Base-by-base conservation (phyloP, 1,140 invertebrate species). In the Drosophila triauraria region DNA sequence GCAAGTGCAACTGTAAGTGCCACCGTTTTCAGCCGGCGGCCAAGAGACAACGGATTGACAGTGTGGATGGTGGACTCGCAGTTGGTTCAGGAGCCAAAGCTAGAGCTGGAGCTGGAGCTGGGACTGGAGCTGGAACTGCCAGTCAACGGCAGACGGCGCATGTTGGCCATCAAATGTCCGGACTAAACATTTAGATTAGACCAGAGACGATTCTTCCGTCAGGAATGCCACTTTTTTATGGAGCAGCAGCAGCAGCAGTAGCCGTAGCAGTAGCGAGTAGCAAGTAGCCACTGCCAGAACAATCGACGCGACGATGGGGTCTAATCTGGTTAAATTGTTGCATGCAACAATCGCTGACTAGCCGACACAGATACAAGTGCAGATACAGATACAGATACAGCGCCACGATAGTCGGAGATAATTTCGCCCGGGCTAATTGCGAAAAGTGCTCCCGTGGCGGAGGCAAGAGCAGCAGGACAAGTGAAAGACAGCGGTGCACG, bases 1-100 rank as follows among this genome's bases (percentile, higher is more conserved):
- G 78, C 85, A 90, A 88, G 81, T 90, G 84, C 84, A 88, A 88
- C 84, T 88, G 84, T 88, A 88, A 88, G 85, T 90, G 84, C 84
- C 84, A 88, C 84, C 84, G 84, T 88, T 88, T 87, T 54, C 38
- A 38, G 78, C 82, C 59, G 77, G 58, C 53, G 81, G 72, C 40
- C 57, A 76, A 47, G 69, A 68, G 54, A 48, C 57, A 54, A 79
- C 54, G 38, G 80, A 88, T 88, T 88, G 84, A 88, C 84, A 88
- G 84, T 30, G 53, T n/a, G 53, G 32, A 20, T 40, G 15, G 30
- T 23, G 51, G 32, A 35, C 4, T 15, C 30, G 17, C 20, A 23
- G 20, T 38, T 38, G 32, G 32, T 54, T 32, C 51, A 54, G 54
- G 44, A 64, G 54, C 20, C 17, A n/a, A 8, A 23, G 30, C 9